These are phyloP conservation scores for Blomia tropicalis DNA, from an alignment of 2,888 invertebrate genomes.

Conservation along the genomic window DNA sequence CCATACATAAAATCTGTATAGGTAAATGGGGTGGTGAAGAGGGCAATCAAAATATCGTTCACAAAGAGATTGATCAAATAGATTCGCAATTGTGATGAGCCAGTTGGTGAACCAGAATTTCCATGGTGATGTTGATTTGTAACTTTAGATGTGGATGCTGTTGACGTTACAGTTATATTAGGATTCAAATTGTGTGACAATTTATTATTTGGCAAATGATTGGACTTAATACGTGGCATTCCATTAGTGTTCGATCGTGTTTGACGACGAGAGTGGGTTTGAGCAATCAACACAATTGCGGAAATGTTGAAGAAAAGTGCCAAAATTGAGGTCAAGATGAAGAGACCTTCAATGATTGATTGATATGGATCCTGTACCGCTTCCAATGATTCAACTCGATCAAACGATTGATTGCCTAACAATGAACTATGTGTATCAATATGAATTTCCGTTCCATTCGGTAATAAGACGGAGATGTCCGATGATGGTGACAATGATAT, in stretches of 20 bases:
- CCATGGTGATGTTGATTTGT: neutral
- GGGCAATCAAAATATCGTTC: constrained; percentile 15
- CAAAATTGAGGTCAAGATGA: constrained; percentile 8
- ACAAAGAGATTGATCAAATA: constrained; percentile 17
- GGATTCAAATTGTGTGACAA: no score
- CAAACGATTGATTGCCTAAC: neutral
- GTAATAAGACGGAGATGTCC: neutral
- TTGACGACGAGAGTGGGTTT: neutral
- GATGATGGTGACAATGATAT: neutral
- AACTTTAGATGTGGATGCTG: neutral
- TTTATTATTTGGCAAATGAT: neutral
- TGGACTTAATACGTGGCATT: neutral
- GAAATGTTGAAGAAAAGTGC: constrained; percentile 12
- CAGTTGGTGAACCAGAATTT: neutral
- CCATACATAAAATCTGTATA: constrained; percentile 21
- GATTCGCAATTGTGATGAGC: constrained; percentile 7
- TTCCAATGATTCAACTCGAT: neutral
- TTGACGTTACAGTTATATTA: neutral
- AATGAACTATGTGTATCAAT: neutral
- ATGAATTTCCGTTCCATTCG: neutral
- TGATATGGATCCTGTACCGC: constrained; percentile 13
- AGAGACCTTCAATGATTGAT: neutral
- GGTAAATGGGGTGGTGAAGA: constrained; percentile 15
- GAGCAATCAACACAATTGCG: neutral
- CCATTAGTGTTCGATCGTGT: neutral